phyloP scores from a whole-genome alignment of 2,797 vertebrate species.

The Champsocephalus gunnari region DNA sequence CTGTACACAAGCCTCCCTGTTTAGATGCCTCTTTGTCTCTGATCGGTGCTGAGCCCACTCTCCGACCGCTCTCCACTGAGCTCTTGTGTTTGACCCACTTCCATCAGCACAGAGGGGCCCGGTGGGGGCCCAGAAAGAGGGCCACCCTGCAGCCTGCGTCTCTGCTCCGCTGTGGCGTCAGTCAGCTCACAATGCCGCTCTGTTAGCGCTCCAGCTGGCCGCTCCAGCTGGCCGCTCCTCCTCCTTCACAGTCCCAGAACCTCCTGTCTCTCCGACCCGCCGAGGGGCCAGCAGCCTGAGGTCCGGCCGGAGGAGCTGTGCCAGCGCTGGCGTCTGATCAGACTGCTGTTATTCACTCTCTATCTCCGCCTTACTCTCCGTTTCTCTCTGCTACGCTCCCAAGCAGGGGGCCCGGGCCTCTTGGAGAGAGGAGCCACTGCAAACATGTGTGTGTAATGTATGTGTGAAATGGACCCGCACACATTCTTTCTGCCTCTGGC shows the following conservation, averaged over 20 bases:
- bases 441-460: constrained; percentile 66
- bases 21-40: constrained; percentile 57
- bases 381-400: constrained; percentile 29
- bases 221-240: constrained; percentile 69
- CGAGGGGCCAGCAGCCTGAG: constrained; percentile 62
- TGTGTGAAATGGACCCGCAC: constrained; percentile 60
- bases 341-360: constrained; percentile 39
- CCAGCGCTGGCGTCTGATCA: constrained; percentile 64
- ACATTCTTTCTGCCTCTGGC: constrained; percentile 57
- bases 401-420: constrained; percentile 50
- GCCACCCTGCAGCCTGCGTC: constrained; percentile 61
- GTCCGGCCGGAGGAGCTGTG: constrained; percentile 51
- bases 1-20: constrained; percentile 44
- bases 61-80: constrained; percentile 39
- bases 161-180: constrained; percentile 65
- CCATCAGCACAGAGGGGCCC: constrained; percentile 62
- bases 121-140: constrained; percentile 75
- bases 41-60: constrained; percentile 39
- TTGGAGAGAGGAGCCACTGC: constrained; percentile 48
- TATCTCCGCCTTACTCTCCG: constrained; percentile 43
- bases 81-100: constrained; percentile 80
- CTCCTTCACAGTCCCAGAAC: constrained; percentile 52
- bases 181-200: constrained; percentile 77
- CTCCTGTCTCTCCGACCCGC: constrained; percentile 42
- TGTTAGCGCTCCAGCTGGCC: constrained; percentile 77